Conservation (phyloP, 92 coral and sea anemone genomes). For the Epizoanthus ramosus region DNA sequence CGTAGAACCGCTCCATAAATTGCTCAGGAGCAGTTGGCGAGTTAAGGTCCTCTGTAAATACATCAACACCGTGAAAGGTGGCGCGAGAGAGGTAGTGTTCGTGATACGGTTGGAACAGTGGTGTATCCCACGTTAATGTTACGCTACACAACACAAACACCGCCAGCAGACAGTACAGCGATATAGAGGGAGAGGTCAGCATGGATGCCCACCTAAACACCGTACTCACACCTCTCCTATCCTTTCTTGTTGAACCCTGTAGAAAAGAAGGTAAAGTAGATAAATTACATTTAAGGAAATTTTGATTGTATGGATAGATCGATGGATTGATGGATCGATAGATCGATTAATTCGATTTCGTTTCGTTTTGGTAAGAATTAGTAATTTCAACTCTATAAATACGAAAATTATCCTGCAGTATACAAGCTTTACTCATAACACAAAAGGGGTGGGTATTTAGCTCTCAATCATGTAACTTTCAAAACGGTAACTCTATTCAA, state of each 20-base stretch:
- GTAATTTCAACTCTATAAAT: too few relatives aligned
- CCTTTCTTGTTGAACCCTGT: constrained; percentile 13
- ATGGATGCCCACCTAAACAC: constrained; percentile 52
- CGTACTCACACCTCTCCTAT: constrained; percentile 36
- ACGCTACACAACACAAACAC: constrained; percentile 93
- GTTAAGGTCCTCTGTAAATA: constrained; percentile 91
- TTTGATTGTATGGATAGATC: not conserved
- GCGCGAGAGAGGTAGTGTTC: constrained; percentile 92
- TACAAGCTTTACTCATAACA: too few relatives aligned
- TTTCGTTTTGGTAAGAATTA: too few relatives aligned
- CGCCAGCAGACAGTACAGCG: constrained; percentile 82
- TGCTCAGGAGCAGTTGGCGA: constrained; percentile 92
- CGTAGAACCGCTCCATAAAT: constrained; percentile 93
- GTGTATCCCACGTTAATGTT: constrained; percentile 96
- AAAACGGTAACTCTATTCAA: too few relatives aligned
- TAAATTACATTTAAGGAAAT: not conserved
- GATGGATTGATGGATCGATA: not conserved
- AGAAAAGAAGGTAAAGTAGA: not conserved
- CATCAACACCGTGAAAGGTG: constrained; percentile 92
- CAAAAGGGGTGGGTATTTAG: too few relatives aligned
- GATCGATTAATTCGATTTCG: not conserved
- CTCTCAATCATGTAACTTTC: too few relatives aligned
- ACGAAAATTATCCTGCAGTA: too few relatives aligned
- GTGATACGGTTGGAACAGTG: constrained; percentile 92
- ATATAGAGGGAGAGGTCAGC: constrained; percentile 63